phyloP scores from a whole-genome alignment of 2,888 invertebrate species.

The Cancer borealis region DNA sequence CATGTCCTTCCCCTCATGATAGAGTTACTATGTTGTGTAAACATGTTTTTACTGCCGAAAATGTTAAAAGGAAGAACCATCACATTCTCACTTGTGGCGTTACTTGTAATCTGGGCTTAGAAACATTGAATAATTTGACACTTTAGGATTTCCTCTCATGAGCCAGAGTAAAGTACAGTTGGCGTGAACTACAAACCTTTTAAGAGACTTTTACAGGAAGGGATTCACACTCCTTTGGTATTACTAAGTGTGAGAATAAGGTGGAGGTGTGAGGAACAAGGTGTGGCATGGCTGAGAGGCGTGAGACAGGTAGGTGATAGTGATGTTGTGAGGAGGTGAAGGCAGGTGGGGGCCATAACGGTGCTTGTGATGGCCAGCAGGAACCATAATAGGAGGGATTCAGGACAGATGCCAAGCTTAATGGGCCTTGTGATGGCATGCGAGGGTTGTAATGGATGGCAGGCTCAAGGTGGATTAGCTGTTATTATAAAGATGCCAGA shows the following conservation, averaged over 20 bases:
- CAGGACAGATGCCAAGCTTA: not conserved
- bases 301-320: not conserved
- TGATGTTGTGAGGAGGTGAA: not conserved
- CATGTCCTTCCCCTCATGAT: not conserved
- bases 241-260: too few species aligned
- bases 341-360: not conserved
- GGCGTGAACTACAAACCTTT: too few species aligned
- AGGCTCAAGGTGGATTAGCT: constrained; percentile 2
- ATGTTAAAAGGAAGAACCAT: not conserved
- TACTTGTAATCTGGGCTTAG: too few species aligned
- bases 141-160: too few species aligned
- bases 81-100: not conserved
- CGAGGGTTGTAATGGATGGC: constrained; percentile 2
- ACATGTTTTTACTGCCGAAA: not conserved
- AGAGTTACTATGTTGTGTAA: not conserved
- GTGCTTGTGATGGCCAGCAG: not conserved
- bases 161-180: too few species aligned
- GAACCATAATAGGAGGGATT: not conserved
- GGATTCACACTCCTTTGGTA: too few species aligned
- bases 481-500: not conserved
- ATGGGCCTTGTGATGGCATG: not conserved
- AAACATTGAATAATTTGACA: too few species aligned
- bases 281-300: not conserved
- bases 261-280: not conserved
- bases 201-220: too few species aligned